phyloP scores from a whole-genome alignment of 2,797 vertebrate genomes.

The Bradypodion ventrale region DNA sequence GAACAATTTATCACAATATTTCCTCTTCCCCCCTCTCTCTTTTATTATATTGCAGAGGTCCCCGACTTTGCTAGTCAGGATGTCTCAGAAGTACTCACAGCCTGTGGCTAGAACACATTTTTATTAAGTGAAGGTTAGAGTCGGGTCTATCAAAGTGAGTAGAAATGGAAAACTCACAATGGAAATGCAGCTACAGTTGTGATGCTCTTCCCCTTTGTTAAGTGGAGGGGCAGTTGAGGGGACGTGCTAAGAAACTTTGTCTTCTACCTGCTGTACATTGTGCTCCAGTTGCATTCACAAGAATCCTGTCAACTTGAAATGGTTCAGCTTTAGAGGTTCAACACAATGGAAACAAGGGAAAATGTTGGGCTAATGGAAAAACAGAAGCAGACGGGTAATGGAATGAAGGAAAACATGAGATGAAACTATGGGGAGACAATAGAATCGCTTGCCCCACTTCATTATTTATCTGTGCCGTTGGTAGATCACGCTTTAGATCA shows the following conservation, averaged over 20 bases:
- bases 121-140: constrained; percentile 65
- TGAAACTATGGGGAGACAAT: too few species aligned
- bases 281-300: background rate
- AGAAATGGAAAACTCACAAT: background rate
- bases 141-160: constrained; percentile 25
- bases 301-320: background rate
- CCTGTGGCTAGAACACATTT: constrained; percentile 59
- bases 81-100: constrained; percentile 44
- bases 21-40: constrained; percentile 20
- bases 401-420: background rate
- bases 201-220: constrained; percentile 36
- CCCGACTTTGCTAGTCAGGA: constrained; percentile 36
- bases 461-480: background rate
- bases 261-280: background rate
- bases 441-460: background rate
- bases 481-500: background rate
- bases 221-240: background rate
- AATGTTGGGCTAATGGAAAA: background rate
- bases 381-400: fast-evolving
- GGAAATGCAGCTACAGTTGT: constrained; percentile 47
- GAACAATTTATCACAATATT: constrained; percentile 42
- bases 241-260: background rate
- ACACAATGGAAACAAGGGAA: background rate
- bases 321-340: constrained; percentile 14
- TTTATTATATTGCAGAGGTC: constrained; percentile 47